Conservation (phyloP, 2,797 vertebrate genomes). For the Siniperca undulata region DNA sequence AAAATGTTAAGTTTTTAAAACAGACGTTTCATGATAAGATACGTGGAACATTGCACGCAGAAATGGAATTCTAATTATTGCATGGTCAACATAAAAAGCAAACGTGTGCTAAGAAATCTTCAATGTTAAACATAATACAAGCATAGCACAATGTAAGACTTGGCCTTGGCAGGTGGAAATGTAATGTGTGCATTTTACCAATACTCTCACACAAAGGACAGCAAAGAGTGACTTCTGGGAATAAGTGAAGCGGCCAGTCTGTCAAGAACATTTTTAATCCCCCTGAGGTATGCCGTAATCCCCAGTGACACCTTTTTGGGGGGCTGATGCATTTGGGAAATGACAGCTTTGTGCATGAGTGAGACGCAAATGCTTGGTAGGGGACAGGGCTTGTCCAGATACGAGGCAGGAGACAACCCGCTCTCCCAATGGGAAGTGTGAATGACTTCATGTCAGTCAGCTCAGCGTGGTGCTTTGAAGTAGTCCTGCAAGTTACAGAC, state of each 20-base stretch:
- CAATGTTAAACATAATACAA: slow-evolving; percentile 3
- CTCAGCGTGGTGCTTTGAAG: slow-evolving; percentile 62
- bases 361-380: slow-evolving; percentile 63
- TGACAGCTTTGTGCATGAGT: slow-evolving; percentile 78
- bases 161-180: slow-evolving; percentile 6
- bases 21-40: slow-evolving; percentile 26
- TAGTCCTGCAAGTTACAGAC: slow-evolving; percentile 45
- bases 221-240: slow-evolving; percentile 55
- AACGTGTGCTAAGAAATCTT: background rate
- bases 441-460: slow-evolving; percentile 67
- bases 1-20: slow-evolving; percentile 28
- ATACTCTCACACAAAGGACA: slow-evolving; percentile 31
- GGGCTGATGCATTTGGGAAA: slow-evolving; percentile 71
- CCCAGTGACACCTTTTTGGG: slow-evolving; percentile 76
- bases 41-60: background rate
- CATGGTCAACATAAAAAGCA: background rate
- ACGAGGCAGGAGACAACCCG: slow-evolving; percentile 61
- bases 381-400: slow-evolving; percentile 70
- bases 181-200: slow-evolving; percentile 17
- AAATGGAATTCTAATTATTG: slow-evolving; percentile 8
- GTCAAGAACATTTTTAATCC: slow-evolving; percentile 78
- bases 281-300: slow-evolving; percentile 76
- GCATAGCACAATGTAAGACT: background rate
- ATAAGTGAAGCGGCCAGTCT: slow-evolving; percentile 70
- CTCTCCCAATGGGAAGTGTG: slow-evolving; percentile 60